These are phyloP conservation scores for Danaus chrysippus DNA, from an alignment of 2,888 invertebrate species.

Conservation along the genomic window DNA sequence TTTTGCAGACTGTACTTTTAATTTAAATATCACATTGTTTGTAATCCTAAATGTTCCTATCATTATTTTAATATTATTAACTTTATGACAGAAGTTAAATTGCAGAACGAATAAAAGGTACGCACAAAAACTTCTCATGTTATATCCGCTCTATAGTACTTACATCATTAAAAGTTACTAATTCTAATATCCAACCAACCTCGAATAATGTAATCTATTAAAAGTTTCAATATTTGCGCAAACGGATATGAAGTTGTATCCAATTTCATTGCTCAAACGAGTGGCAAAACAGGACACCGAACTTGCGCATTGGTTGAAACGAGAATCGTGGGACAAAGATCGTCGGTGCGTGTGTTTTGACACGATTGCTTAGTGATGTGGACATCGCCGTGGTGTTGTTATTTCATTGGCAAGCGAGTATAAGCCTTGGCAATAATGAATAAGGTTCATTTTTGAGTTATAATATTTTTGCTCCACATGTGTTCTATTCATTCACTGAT, in stretches of 20 bases:
- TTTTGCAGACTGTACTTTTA: too few relatives aligned
- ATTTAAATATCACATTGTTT: too few relatives aligned
- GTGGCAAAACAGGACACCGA: constrained; percentile 20
- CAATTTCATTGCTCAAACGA: constrained; percentile 19
- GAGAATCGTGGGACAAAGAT: constrained; percentile 28
- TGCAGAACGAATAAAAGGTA: too few relatives aligned
- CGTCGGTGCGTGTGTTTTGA: constrained; percentile 21
- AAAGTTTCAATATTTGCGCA: not conserved
- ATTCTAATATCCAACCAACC: too few relatives aligned
- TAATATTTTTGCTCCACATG: not conserved
- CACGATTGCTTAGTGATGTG: constrained; percentile 27
- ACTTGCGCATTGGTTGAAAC: constrained; percentile 21
- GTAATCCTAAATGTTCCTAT: too few relatives aligned
- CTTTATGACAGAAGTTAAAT: too few relatives aligned
- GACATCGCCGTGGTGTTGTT: constrained; percentile 21
- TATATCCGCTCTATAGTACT: too few relatives aligned
- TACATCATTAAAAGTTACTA: too few relatives aligned
- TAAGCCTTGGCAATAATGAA: not conserved
- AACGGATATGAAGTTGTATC: not conserved
- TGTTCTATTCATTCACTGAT: constrained; percentile 6
- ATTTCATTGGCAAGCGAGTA: constrained; percentile 12
- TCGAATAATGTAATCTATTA: too few relatives aligned
- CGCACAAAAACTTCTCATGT: too few relatives aligned
- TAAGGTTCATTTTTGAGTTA: not conserved
- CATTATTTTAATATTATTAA: too few relatives aligned